A percentile compares a stretch with the other conserved stretches of the same genome.
These are phyloP conservation scores for Vanessa tameamea DNA, from an alignment of 1,140 invertebrate species.

Conservation along the genomic window DNA sequence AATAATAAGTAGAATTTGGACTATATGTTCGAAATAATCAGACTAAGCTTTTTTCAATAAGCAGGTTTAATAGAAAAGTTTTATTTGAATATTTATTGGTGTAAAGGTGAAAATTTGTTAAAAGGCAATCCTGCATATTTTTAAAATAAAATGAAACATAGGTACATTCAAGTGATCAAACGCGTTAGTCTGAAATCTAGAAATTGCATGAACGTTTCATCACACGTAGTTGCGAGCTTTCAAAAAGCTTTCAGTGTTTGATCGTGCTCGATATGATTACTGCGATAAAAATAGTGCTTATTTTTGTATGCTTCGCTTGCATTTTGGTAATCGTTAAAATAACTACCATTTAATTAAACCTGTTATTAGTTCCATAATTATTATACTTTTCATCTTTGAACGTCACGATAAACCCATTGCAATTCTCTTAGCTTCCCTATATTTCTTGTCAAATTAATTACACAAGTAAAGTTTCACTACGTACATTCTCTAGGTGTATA, in stretches of 20 bases:
- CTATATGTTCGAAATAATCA: too few relatives aligned
- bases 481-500: not conserved
- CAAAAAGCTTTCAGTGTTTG: conserved; percentile 74
- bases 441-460: too few relatives aligned
- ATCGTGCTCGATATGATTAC: conserved; percentile 62
- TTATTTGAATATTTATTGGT: not conserved
- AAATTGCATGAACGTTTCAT: conserved; percentile 65
- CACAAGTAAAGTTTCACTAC: not conserved
- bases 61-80: too few relatives aligned
- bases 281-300: conserved; percentile 11
- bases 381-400: not conserved
- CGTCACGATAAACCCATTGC: too few relatives aligned
- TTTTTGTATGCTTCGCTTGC: not conserved
- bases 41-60: too few relatives aligned
- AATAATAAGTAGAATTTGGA: too few relatives aligned
- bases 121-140: conserved; percentile 3
- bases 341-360: conserved; percentile 11
- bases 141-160: conserved; percentile 6
- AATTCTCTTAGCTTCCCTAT: too few relatives aligned
- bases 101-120: not conserved
- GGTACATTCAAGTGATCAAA: conserved; percentile 17
- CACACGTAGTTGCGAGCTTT: conserved; percentile 65
- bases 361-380: not conserved
- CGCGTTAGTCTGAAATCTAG: conserved; percentile 38
- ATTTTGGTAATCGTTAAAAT: not conserved